These are phyloP conservation scores for Lanius ludovicianus DNA, from an alignment of 2,113 vertebrate species.

Conservation along the genomic window DNA sequence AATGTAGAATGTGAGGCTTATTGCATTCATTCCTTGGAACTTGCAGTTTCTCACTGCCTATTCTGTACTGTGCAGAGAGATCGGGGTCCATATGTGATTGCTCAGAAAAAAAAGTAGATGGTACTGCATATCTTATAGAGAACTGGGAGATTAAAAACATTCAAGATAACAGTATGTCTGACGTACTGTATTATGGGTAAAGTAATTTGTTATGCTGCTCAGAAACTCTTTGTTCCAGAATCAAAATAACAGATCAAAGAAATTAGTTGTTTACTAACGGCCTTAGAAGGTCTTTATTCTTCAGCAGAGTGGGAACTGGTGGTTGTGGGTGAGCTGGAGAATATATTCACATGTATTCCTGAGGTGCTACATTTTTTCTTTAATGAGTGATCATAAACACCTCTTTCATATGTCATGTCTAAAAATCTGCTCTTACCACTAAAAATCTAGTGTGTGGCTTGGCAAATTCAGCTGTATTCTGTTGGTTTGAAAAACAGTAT, in stretches of 20 bases:
- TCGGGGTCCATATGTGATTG: not conserved
- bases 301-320: constrained; percentile 1
- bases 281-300: constrained; percentile 14
- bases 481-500: not conserved
- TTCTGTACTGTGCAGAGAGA: not conserved
- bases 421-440: not conserved
- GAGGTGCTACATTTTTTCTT: constrained; percentile 31
- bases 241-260: constrained; percentile 55
- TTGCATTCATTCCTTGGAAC: not conserved
- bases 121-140: not conserved
- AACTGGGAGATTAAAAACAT: not conserved
- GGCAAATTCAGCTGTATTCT: not conserved
- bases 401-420: constrained; percentile 3
- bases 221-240: constrained; percentile 36
- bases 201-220: not conserved
- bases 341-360: constrained; percentile 18
- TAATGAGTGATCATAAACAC: constrained; percentile 6
- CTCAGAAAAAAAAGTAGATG: not conserved
- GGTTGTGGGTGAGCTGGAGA: not conserved
- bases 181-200: not conserved
- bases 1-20: not conserved
- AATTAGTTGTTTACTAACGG: not conserved
- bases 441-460: not conserved
- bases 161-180: not conserved
- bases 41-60: not conserved